Base-by-base conservation (phyloP, 2,888 invertebrate genomes). In the Cremastinae sp. region DNA sequence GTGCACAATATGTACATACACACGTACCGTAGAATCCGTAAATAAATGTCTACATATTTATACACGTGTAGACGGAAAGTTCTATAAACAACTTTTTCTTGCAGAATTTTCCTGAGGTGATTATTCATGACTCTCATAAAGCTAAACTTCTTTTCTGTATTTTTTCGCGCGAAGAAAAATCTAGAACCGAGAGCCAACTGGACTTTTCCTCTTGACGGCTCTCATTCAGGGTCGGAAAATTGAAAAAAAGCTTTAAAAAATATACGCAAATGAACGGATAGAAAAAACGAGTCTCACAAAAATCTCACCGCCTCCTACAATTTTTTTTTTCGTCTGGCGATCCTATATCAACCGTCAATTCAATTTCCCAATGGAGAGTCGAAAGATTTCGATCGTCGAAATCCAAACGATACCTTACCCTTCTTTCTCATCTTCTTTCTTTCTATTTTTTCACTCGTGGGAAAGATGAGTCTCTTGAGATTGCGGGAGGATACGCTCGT, bases 301-400 rank as follows among this genome's bases (percentile, higher is more conserved):
- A 62, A 74, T 53, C 22, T 35, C 22, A 37, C 39, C 22, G 14
- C 45, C n/a, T 45, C 45, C 12, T 9, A 5, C 12, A 45, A n/a
- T n/a, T 12, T 12, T 45, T 59, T 71, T 66, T 65, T 12, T 55
- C 47, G 53, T 69, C 55, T n/a, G 14, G 1, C 72, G 51, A 68
- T 75, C 68, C 62, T 22, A 65, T 65, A 65, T 53, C 51, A 18
- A 45, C 58, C 68, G 62, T 72, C 68, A 53, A 68, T 75, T 68
- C 71, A 75, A 75, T 75, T 72, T 75, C 68, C 75, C 72, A 72
- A 72, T 75, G 71, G 62, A 72, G 58, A 62, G 35, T n/a, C 62
- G 58, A 72, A 53, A 53, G 68, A 68, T 56, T 71, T 39, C 51
- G 62, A 71, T 71, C 45, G 62, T 37, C 51, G 51, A 64, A 72